Base-by-base conservation (phyloP, 2,888 invertebrate genomes). In the Neelides folsomi region DNA sequence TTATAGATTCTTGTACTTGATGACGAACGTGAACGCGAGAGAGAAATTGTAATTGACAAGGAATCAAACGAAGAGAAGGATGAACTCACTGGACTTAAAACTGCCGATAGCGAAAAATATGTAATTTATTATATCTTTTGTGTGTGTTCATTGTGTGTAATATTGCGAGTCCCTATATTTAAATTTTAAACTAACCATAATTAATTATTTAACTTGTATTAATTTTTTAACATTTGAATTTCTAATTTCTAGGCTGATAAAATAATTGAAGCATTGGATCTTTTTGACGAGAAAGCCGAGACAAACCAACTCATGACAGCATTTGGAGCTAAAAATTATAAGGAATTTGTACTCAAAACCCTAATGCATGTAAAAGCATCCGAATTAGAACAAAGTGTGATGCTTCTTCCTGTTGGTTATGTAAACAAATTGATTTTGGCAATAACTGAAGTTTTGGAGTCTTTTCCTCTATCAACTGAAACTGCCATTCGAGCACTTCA, bases 1-100 rank as follows among this genome's bases (percentile, higher is more conserved):
- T 81, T 84, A 37, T 92, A 97, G 71, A 81, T 86, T 2, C 76
- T 98, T 43, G 86, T 97, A n/a, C 73, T 97, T 10, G 83, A 92
- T 66, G 98, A 98, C 69, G 80, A 85, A 54, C 80, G 83, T 64
- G 95, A 98, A 67, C 77, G 82, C 67, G 85, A 83, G 66, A 65
- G 76, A 52, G 82, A 89, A 37, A 86, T 85, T 68, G 82, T 83
- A 58, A 77, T 78, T 3, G 62, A 63, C 15, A 58, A 62, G 37
- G 62, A 59, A 49, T 56, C 62, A 1, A 72, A 86, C 19, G 84
- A 82, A 0, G 84, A 85, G 52, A 77, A 67, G 47, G 65, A 68
- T 1, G 63, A 66, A 27, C 60, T 68, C 1, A 86, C 95, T 0
- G 84, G 90, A 0, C 82, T 83, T 66, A 92, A 90, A 72, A 90